phyloP scores from a whole-genome alignment of 2,113 vertebrate species.

The Coreoperca whiteheadi region DNA sequence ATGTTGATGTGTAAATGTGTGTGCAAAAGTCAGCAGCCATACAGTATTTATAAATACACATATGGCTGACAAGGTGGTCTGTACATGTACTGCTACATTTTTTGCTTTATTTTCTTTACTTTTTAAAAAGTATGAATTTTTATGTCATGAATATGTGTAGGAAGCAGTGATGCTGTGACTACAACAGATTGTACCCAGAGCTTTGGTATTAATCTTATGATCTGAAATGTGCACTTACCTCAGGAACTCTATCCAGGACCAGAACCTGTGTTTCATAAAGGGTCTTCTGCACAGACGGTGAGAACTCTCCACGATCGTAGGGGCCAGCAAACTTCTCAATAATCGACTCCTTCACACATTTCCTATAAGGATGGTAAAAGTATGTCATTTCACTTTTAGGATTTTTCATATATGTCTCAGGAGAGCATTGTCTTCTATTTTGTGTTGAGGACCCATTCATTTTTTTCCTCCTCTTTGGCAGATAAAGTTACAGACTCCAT shows the following conservation, averaged over 20 bases:
- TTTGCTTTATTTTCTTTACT: not conserved
- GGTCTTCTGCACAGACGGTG: conserved; percentile 96
- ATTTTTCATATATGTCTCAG: not conserved
- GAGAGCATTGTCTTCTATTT: not conserved
- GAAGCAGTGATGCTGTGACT: not conserved
- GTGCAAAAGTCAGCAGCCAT: not conserved
- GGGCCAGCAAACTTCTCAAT: conserved; percentile 94
- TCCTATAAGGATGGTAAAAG: conserved; percentile 78
- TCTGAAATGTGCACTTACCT: conserved; percentile 80
- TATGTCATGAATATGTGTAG: not conserved
- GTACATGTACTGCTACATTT: not conserved
- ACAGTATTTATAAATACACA: not conserved
- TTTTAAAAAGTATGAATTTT: not conserved
- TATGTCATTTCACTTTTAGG: not conserved
- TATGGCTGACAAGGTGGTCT: not conserved
- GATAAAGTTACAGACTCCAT: not conserved
- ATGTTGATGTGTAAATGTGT: not conserved
- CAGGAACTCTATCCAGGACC: conserved; percentile 84
- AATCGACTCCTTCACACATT: conserved; percentile 84
- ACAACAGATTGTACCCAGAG: not conserved
- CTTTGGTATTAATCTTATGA: not conserved
- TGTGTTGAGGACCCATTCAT: not conserved
- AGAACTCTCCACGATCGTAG: conserved; percentile 89
- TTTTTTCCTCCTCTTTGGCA: not conserved
- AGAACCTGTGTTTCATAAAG: conserved; percentile 90